Base-by-base conservation (phyloP, 2,888 invertebrate genomes). In the Pterostichus madidus region DNA sequence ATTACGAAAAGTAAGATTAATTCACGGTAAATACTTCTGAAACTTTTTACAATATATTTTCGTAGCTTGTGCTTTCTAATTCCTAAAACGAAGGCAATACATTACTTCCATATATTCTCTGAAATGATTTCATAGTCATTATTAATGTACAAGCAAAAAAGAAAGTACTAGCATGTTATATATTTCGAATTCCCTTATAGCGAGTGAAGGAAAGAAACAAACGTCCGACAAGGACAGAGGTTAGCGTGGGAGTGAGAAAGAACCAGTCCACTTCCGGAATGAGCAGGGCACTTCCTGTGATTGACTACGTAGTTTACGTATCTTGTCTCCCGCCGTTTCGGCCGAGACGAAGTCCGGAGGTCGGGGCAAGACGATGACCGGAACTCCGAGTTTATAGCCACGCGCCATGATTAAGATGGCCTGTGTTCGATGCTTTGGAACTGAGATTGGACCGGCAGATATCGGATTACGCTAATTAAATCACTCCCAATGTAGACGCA, bases 281-380 rank as follows among this genome's bases (percentile, higher is more conserved):
- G 85, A 85, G 84, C 85, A 85, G 86, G 86, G 87, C 87, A 87
- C 87, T 87, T 87, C 87, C 87, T 86, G 87, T 87, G 87, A 87
- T 87, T 87, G 86, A 87, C 87, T 87, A 85, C 84, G 46, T 79
- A 79, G 79, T 79, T 79, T 79, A 79, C 68, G 79, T 64, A 49
- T 44, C 49, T 61, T 79, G 79, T 78, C 78, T 35, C 46, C 61
- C 44, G 17, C 24, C 35, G 77, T 77, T 31, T 59, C 31, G 44
- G n/a, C 46, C 49, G 44, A 15, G 10, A 7, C 49, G 17, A 17
- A 75, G 10, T 31, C 17, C 49, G 17, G 49, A 75, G 10, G 11
- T 17, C 53, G 52, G 52, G 75, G 75, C 11, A 75, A 49, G 75
- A 75, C 75, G 75, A 49, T 53, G 75, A 71, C 68, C 68, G 68